These are phyloP conservation scores for Spilarctia lutea DNA, from an alignment of 2,888 invertebrate genomes.

Conservation along the genomic window DNA sequence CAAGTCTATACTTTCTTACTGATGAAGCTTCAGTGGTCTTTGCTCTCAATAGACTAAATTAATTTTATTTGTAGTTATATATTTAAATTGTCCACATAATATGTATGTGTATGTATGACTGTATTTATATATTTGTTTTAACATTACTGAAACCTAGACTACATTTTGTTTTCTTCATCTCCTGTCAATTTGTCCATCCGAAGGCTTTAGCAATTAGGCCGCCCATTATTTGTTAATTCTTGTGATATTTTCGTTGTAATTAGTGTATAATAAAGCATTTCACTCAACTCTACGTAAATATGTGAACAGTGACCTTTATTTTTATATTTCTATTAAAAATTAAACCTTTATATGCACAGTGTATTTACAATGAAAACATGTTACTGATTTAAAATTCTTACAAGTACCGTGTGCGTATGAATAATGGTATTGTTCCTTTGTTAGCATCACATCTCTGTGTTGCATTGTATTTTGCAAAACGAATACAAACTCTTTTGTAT, in stretches of 20 bases:
- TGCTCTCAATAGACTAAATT: no score
- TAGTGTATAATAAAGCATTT: no score
- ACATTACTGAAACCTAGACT: no score
- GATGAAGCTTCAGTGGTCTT: background rate
- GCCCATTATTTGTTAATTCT: no score
- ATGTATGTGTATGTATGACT: no score
- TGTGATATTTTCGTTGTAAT: no score
- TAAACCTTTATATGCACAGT: background rate
- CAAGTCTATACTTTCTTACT: background rate
- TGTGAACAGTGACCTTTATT: background rate
- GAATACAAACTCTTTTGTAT: background rate
- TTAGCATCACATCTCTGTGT: slow-evolving; percentile 22
- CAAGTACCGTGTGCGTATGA: slow-evolving; percentile 31
- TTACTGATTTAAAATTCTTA: slow-evolving; percentile 33
- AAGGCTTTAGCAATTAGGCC: no score
- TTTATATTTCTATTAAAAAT: background rate
- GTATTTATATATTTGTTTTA: no score
- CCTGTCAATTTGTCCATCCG: background rate
- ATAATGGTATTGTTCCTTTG: slow-evolving; percentile 38
- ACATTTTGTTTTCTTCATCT: no score
- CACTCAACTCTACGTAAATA: background rate
- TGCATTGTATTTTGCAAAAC: slow-evolving; percentile 26
- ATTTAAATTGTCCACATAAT: no score
- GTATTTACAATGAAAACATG: slow-evolving; percentile 14
- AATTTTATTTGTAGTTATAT: no score